These are phyloP conservation scores for Sciaenops ocellatus DNA, from an alignment of 2,797 vertebrate genomes.

Conservation along the genomic window DNA sequence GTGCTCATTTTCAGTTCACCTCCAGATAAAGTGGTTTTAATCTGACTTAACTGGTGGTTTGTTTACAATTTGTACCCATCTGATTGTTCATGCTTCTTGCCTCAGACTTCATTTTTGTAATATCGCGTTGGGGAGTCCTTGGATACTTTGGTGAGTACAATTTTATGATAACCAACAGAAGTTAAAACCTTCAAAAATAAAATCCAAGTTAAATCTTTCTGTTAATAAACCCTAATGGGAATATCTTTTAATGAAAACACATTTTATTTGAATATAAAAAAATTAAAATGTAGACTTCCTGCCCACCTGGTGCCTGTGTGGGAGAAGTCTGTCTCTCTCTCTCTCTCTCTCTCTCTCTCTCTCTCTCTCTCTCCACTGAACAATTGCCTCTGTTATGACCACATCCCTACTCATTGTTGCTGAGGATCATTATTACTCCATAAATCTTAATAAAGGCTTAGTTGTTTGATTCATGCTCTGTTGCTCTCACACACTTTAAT, in stretches of 20 bases:
- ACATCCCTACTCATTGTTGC: conserved; percentile 16
- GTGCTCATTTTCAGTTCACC: background rate
- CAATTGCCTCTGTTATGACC: conserved; percentile 8
- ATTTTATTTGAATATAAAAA: background rate
- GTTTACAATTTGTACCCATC: background rate
- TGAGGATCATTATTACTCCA: conserved; percentile 43
- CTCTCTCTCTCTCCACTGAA: conserved; percentile 16
- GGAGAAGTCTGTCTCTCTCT: conserved; percentile 25
- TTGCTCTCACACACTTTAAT: background rate
- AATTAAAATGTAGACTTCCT: background rate
- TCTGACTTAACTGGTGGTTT: background rate
- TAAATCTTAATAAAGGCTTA: conserved; percentile 43
- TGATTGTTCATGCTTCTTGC: background rate
- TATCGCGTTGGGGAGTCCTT: background rate
- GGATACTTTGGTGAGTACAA: background rate
- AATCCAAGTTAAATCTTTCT: background rate
- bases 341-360: no score
- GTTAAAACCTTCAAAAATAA: background rate
- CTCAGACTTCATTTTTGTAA: background rate
- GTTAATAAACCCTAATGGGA: background rate
- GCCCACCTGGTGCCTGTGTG: background rate
- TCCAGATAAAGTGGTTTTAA: background rate
- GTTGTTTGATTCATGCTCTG: conserved; percentile 27
- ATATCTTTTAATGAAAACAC: background rate
- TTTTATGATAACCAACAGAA: background rate